phyloP scores from a whole-genome alignment of 2,113 vertebrate species.

The Gila orcuttii region DNA sequence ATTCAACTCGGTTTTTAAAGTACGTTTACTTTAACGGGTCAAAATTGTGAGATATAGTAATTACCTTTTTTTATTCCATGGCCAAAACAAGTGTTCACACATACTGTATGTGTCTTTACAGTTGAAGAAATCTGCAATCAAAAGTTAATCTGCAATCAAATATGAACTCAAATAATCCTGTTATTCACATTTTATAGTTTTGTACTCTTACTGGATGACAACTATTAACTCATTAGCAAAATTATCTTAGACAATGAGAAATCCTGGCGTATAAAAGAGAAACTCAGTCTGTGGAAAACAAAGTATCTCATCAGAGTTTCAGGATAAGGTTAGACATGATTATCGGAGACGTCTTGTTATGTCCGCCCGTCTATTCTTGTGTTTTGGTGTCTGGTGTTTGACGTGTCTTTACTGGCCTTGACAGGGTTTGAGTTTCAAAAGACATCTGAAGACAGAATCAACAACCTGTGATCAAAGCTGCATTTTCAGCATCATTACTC shows the following conservation, averaged over 20 bases:
- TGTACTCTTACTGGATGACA: background rate
- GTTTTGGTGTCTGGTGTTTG: slow-evolving; percentile 3
- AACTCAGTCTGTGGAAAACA: background rate
- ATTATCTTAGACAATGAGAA: background rate
- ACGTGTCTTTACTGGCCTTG: slow-evolving; percentile 31
- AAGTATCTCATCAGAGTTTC: background rate
- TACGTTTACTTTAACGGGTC: too few species aligned
- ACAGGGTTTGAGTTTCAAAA: slow-evolving; percentile 32
- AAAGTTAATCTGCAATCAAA: too few species aligned
- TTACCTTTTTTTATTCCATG: too few species aligned
- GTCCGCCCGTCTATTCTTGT: slow-evolving; percentile 12
- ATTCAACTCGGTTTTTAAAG: too few species aligned
- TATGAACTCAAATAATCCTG: too few species aligned
- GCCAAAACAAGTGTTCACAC: too few species aligned
- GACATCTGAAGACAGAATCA: background rate
- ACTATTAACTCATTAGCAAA: background rate
- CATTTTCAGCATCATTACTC: too few species aligned
- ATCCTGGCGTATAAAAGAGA: background rate
- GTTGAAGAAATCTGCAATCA: too few species aligned
- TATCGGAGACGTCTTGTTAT: background rate
- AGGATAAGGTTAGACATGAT: slow-evolving; percentile 20
- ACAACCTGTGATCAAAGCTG: too few species aligned
- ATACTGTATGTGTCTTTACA: too few species aligned
- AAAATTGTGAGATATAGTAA: too few species aligned
- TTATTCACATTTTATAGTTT: background rate